Base-by-base conservation (phyloP, 2,113 vertebrate genomes). In the Oryzias celebensis region DNA sequence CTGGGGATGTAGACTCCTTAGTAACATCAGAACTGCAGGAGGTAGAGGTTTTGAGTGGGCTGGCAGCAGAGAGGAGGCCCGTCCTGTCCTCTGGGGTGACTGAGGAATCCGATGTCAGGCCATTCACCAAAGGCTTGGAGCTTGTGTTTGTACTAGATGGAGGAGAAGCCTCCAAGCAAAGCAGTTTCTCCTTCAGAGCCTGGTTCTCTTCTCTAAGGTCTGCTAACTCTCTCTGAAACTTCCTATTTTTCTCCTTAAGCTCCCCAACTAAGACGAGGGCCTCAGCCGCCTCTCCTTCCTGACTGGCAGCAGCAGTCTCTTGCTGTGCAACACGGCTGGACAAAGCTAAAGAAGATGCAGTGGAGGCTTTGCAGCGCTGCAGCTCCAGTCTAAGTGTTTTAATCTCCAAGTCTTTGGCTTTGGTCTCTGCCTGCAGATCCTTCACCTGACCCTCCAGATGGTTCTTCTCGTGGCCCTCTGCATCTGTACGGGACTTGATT, bases 401-500 rank as follows among this genome's bases (percentile, higher is more conserved):
- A 42, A 99, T 98, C 87, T 98, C 95, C 1, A 91, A 93, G 66
- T 99, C 97, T 91, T 98, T 99, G 0, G 93, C 92, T 78, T 98
- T 98, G 48, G 95, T 94, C 71, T 98, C 96, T 22, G 95, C 93
- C 84, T 98, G 78, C 47, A 99, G 93, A 47, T 96, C 97, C 74
- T 94, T 97, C 53, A 99, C 93, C 72, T 96, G 96, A 71, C 92
- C 85, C 91, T 98, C 96, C 58, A 98, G 88, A 28, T 92, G 80
- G 0, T 92, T 91, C 78, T 81, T 94, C 68, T 96, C 95, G 47
- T 87, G 85, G 1, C 57, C 71, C 47, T 97, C 95, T 48, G 78
- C 84, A 44, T 97, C 96, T 23, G 83, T 89, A 79, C 91, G 96
- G 65, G 91, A 78, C 79, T 95, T 97, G 47, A 88, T 58, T 2